phyloP scores from a whole-genome alignment of 2,888 invertebrate genomes.

The Melikaiella ostensackeni region DNA sequence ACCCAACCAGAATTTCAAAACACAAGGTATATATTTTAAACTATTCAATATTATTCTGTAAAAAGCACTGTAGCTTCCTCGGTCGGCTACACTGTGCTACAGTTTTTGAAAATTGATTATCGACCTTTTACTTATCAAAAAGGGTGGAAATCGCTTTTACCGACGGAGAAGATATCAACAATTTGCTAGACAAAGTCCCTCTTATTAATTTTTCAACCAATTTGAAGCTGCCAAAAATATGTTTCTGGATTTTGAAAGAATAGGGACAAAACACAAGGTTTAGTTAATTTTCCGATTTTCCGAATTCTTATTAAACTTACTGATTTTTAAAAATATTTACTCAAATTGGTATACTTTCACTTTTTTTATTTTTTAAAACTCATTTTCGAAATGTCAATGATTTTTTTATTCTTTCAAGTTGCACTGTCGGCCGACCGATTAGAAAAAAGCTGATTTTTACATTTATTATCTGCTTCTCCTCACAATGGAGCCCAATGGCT shows the following conservation, averaged over 20 bases:
- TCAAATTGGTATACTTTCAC: not conserved
- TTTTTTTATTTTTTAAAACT: constrained; percentile 1
- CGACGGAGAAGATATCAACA: constrained; percentile 29
- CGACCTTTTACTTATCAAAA: not conserved
- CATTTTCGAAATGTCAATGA: not conserved
- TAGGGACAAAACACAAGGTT: not conserved
- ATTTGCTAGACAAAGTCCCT: constrained; percentile 2
- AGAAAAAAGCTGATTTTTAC: not conserved
- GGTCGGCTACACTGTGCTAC: constrained; percentile 51
- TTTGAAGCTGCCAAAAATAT: not conserved
- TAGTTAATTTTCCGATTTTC: no score
- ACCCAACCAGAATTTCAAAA: constrained; percentile 32
- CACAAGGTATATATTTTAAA: constrained; percentile 20
- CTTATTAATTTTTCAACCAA: not conserved
- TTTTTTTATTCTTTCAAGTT: not conserved
- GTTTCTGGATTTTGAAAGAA: not conserved
- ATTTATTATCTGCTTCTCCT: not conserved
- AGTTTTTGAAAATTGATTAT: not conserved
- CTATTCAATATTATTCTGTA: constrained; percentile 26
- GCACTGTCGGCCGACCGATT: constrained; percentile 47
- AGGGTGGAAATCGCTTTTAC: not conserved
- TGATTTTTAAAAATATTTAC: not conserved
- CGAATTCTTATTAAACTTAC: no score
- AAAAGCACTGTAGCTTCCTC: constrained; percentile 47
- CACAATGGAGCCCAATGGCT: not conserved